Base-by-base conservation (phyloP, 2,888 invertebrate species). In the Meandrusa payeni region DNA sequence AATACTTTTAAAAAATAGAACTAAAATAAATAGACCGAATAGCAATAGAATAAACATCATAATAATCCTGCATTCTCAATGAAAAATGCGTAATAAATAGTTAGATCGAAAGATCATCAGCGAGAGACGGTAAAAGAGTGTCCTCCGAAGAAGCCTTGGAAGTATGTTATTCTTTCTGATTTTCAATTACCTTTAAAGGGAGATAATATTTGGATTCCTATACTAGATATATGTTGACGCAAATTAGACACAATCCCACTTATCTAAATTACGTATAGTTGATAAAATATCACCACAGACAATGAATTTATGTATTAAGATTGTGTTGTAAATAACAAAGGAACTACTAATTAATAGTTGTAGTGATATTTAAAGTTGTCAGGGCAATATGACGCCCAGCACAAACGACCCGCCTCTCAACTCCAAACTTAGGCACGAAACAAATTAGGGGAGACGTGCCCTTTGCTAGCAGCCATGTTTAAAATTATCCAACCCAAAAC, bases 351-450 rank as follows among this genome's bases (percentile, higher is more conserved):
- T 54, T 62, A 62, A 62, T 59, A 64, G 61, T 62, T 66, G 66
- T 71, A 66, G 66, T 62, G 69, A 78, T 81, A 81, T 81, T 79
- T 82, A 82, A 85, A 69, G 74, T 80, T 80, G 85, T 87, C 82
- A 78, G 64, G 57, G 57, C 83, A 82, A 81, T 57, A 80, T 85
- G 86, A 69, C 74, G 77, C 76, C 59, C 55, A 52, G 52, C 52
- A 50, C 58, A 51, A 57, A 58, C 56, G 36, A 51, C 54, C 58
- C 61, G 61, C 55, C 63, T 65, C 67, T 65, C 62, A 64, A 60
- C 69, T 70, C 61, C 60, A 64, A 80, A 81, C 69, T 80, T 73
- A 69, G 72, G 58, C 54, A 58, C 55, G 60, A 67, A 70, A 69
- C 76, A 73, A 77, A 80, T 77, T 72, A 72, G 73, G 81, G 81